These are phyloP conservation scores for Scolopax bukidnonensis DNA, from an alignment of 2,797 vertebrate genomes.

Conservation along the genomic window DNA sequence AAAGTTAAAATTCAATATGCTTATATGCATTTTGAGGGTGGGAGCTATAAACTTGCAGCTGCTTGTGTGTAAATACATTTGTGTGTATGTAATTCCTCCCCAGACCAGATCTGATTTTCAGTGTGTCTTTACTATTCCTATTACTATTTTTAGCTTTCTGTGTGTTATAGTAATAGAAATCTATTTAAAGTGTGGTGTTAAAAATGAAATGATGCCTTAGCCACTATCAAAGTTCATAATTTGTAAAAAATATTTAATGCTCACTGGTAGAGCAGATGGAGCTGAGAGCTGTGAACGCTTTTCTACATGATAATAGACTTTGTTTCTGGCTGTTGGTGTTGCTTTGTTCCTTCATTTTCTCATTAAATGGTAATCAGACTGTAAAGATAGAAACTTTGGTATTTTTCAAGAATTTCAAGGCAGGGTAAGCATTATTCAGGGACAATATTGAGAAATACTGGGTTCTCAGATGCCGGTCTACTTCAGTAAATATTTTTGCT, in stretches of 20 bases:
- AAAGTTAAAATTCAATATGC: neutral
- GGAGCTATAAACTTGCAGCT: neutral
- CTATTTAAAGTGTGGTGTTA: conserved; percentile 50
- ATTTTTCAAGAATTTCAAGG: neutral
- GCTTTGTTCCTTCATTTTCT: conserved; percentile 63
- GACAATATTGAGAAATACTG: neutral
- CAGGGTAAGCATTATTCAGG: neutral
- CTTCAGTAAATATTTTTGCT: neutral
- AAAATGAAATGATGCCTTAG: conserved; percentile 56
- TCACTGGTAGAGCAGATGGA: conserved; percentile 73
- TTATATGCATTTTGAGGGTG: neutral
- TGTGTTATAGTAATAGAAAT: conserved; percentile 8
- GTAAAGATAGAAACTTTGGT: neutral
- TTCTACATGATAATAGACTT: conserved; percentile 47
- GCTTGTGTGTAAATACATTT: neutral
- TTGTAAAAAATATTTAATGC: conserved; percentile 64
- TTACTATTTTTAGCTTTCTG: conserved; percentile 12
- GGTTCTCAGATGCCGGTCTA: neutral
- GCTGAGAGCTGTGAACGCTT: conserved; percentile 27
- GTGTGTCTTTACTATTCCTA: neutral
- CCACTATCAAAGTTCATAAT: conserved; percentile 27
- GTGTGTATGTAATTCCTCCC: neutral
- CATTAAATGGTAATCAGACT: conserved; percentile 49
- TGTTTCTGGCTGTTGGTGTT: conserved; percentile 49
- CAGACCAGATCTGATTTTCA: neutral